Conservation (phyloP, 2,113 vertebrate species). For the Typhlomys cinereus region DNA sequence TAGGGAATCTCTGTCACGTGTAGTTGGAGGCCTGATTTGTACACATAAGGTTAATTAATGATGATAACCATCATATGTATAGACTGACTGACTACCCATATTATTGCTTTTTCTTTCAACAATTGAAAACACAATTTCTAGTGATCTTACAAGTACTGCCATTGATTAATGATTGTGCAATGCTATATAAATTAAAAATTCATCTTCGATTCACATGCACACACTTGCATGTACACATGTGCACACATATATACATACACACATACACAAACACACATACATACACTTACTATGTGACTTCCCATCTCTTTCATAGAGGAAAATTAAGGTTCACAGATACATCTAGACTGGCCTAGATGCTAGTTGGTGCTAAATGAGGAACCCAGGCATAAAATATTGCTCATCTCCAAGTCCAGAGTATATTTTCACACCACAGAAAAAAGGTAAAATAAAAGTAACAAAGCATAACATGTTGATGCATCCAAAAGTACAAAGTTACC, state of each 20-base stretch:
- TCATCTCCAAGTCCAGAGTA: not conserved
- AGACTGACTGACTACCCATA: not conserved
- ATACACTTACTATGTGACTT: not conserved
- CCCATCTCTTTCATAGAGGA: not conserved
- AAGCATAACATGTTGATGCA: not conserved
- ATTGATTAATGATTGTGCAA: not conserved
- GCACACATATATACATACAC: not conserved
- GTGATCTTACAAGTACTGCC: not conserved
- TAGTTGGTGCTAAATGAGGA: slow-evolving; percentile 9
- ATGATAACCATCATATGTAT: no score
- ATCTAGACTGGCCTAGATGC: not conserved
- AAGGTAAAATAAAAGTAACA: not conserved
- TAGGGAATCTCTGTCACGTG: no score
- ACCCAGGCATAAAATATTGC: not conserved
- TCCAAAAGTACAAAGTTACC: not conserved
- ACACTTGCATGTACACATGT: not conserved
- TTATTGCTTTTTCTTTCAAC: not conserved
- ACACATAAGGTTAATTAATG: no score
- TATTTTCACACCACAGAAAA: not conserved
- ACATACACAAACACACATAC: not conserved
- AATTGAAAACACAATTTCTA: not conserved
- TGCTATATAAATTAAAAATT: slow-evolving; percentile 11
- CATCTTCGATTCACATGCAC: not conserved
- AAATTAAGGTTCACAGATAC: not conserved
- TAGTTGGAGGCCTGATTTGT: no score